Percentiles rank a stretch among this genome's conserved stretches.
These are phyloP conservation scores for Galbula dea DNA, from an alignment of 2,113 vertebrate genomes.

Conservation along the genomic window DNA sequence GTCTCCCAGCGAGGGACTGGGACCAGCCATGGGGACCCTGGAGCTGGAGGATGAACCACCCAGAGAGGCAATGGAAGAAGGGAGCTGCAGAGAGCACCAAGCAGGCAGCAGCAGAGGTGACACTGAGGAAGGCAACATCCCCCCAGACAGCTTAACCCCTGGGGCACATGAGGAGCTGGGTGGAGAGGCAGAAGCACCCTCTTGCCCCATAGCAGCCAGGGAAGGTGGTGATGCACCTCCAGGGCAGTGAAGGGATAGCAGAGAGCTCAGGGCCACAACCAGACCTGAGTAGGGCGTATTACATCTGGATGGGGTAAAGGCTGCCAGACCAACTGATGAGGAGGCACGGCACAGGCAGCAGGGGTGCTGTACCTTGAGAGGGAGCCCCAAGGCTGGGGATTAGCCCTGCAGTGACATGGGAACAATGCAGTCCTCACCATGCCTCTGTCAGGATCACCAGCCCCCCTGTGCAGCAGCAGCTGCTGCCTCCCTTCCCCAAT, in stretches of 20 bases:
- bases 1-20: not conserved
- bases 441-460: accelerated
- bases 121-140: not conserved
- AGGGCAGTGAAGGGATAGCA: not conserved
- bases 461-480: not conserved
- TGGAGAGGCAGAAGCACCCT: not conserved
- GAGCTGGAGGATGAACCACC: not conserved
- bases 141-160: not conserved
- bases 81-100: not conserved
- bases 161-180: not conserved
- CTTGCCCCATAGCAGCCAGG: not conserved
- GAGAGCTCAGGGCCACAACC: accelerated
- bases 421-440: not conserved
- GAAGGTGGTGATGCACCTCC: not conserved
- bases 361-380: not conserved
- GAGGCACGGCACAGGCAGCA: not conserved
- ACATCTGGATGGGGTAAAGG: not conserved
- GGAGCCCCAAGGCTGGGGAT: not conserved
- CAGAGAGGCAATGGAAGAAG: not conserved
- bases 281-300: not conserved
- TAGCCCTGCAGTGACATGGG: not conserved
- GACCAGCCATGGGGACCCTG: accelerated
- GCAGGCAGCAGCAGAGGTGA: not conserved
- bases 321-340: not conserved
- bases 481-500: not conserved